A percentile compares a stretch with the other conserved stretches of the same genome.
phyloP scores from a whole-genome alignment of 1,140 invertebrate species.

The Telenomus remus region DNA sequence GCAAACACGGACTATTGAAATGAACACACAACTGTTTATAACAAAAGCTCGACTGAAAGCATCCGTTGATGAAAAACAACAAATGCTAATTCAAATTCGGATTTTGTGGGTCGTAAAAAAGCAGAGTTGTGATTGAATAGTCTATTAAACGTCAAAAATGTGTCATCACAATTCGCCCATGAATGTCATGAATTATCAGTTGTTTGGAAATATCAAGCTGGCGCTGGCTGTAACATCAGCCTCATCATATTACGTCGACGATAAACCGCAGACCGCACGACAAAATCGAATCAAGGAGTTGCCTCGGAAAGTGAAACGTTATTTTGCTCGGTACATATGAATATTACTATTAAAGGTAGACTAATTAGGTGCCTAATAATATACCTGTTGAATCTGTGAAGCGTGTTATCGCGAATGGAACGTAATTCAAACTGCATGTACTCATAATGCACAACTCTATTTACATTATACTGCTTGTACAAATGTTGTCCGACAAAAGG shows the following conservation, averaged over 20 bases:
- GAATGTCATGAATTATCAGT: conserved; percentile 14
- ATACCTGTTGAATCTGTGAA: conserved; percentile 22
- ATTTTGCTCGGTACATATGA: conserved; percentile 17
- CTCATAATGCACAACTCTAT: too few relatives aligned
- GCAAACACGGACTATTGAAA: background rate
- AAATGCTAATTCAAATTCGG: too few relatives aligned
- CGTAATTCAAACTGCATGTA: background rate
- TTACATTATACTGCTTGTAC: too few relatives aligned
- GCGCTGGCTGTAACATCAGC: conserved; percentile 23
- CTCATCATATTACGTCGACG: conserved; percentile 49
- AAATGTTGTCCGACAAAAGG: too few relatives aligned
- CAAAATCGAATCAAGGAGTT: conserved; percentile 49
- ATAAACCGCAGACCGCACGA: conserved; percentile 38
- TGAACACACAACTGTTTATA: background rate
- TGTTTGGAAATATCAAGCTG: conserved; percentile 1
- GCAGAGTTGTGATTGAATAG: too few relatives aligned
- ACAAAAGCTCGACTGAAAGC: background rate
- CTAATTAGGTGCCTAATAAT: conserved; percentile 22
- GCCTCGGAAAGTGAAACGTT: conserved; percentile 15
- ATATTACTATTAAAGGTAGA: conserved; percentile 23
- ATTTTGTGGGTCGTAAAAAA: too few relatives aligned
- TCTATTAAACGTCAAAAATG: background rate
- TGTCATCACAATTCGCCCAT: background rate
- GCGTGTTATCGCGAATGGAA: background rate
- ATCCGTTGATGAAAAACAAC: background rate